Conservation (phyloP, 2,888 invertebrate genomes). For the Pammene aurita region DNA sequence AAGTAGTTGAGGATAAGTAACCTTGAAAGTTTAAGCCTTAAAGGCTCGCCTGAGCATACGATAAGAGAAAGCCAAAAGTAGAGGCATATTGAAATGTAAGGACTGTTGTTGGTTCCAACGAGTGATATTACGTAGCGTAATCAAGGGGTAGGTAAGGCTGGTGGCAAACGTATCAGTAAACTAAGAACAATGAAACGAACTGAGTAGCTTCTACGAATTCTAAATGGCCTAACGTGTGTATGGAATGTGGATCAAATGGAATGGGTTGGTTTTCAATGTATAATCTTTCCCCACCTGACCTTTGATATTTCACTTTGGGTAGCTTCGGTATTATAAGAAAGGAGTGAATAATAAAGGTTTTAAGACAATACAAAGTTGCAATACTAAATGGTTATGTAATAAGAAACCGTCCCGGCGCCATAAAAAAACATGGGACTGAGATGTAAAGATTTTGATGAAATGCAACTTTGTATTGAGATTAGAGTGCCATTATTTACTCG, state of each 20-base stretch:
- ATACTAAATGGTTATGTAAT: background rate
- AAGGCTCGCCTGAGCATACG: background rate
- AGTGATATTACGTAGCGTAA: conserved; percentile 33
- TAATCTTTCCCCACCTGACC: conserved; percentile 17
- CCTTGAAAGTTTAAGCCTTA: conserved; percentile 1
- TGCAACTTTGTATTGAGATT: background rate
- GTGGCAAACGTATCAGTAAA: conserved; percentile 28
- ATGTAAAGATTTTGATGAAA: background rate
- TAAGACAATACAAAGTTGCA: background rate
- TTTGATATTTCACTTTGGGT: conserved; percentile 15
- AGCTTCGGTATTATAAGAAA: conserved; percentile 12
- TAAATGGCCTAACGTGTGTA: conserved; percentile 34
- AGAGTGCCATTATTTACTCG: background rate
- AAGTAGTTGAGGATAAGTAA: background rate
- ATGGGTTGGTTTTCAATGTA: conserved; percentile 8
- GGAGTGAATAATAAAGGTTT: background rate
- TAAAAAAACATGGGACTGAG: conserved; percentile 1
- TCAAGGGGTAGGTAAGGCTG: conserved; percentile 12
- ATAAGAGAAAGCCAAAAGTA: conserved; percentile 8
- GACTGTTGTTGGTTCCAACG: conserved; percentile 10
- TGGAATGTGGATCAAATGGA: conserved; percentile 20
- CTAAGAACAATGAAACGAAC: conserved; percentile 39
- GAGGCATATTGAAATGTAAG: conserved; percentile 18
- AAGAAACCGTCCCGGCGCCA: background rate
- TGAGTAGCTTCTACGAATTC: conserved; percentile 34